Evolutionary conservation across 2,888 invertebrate genomes (phyloP).

Genomic region (Euplagia quadripunctaria): DNA sequence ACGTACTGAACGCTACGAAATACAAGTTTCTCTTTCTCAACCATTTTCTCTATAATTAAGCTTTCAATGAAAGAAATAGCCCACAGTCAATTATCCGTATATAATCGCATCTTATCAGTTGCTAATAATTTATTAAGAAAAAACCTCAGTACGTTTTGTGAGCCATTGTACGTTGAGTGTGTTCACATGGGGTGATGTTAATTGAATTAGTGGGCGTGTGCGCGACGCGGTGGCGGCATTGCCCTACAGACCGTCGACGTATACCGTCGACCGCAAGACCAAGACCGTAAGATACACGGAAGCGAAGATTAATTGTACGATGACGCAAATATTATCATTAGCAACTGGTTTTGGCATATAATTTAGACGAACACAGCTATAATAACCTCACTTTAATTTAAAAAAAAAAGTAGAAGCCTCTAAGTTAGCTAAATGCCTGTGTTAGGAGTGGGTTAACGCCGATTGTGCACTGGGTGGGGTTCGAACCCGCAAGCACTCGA

Average conservation of each 20-base stretch:
- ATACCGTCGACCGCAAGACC: background rate
- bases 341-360: background rate
- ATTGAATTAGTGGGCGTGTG: slow-evolving; percentile 82
- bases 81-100: background rate
- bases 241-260: slow-evolving; percentile 30
- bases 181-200: slow-evolving; percentile 68
- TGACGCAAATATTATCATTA: background rate
- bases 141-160: slow-evolving; percentile 37
- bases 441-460: no score
- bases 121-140: background rate
- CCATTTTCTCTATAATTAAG: background rate
- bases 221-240: slow-evolving; percentile 49
- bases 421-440: no score
- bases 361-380: no score
- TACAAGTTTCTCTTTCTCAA: background rate
- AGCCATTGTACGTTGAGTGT: slow-evolving; percentile 54
- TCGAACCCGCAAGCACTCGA: no score
- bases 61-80: background rate
- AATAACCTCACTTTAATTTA: no score
- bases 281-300: background rate
- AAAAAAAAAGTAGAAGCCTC: no score
- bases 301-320: slow-evolving; percentile 6
- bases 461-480: no score
- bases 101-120: no score
- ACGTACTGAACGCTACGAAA: background rate